Base-by-base conservation (phyloP, 1,140 invertebrate genomes). In the Nymphalis io region DNA sequence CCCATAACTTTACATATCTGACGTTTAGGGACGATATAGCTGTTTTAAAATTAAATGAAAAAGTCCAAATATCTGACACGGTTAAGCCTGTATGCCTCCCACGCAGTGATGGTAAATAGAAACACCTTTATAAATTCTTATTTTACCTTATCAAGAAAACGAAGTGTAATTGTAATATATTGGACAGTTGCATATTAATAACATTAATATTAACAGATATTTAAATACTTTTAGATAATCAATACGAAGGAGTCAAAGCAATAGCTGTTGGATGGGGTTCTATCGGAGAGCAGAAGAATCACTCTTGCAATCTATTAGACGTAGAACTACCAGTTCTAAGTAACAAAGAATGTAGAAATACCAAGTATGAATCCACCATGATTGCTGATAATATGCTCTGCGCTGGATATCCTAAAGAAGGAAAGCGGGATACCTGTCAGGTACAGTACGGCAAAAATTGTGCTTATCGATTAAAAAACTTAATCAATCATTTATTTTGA, bases 1-100 rank as follows among this genome's bases (percentile, higher is more conserved):
- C 94, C 0, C 95, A 96, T 38, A 94, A 96, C 61, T 97, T 97
- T 83, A 96, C 95, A 74, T 96, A 95, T 81, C 88, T 94, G 12
- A 96, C 95, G 80, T 97, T 97, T 77, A 95, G 96, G 78, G 95
- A 97, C 82, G 97, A 98, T 79, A 95, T 98, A 55, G 96, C 96
- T 0, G 76, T 98, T 33, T 83, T 98, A 53, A 93, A 95, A 53
- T 90, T 98, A 0, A 96, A 96, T 77, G 94, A 96, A 63, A 92
- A 93, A 16, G 95, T 97, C 4, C 93, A 93, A 0, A 93, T 97
- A 21, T 95, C 94, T 10, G 94, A 96, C 59, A 94, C 93, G 16
- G 94, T 97, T 6, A 93, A 95, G 46, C 96, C 96, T 0, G 93
- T 97, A 61, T 98, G 96, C 82, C 85, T 98, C 60, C 96, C 96